These are phyloP conservation scores for Patagioenas fasciata DNA, from an alignment of 2,113 vertebrate species.

Conservation along the genomic window DNA sequence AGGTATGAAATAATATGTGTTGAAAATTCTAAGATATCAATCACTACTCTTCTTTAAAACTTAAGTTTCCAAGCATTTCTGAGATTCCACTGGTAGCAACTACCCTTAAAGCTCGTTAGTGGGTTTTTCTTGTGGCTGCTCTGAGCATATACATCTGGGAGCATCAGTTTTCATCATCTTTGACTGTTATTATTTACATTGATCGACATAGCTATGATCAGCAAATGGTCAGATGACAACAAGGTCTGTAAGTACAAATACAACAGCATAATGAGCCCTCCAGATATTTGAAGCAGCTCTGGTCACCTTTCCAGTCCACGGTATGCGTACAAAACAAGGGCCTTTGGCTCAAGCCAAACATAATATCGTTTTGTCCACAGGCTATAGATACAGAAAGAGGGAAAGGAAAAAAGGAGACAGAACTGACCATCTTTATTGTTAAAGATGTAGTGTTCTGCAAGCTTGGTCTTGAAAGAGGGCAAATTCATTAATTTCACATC, in stretches of 20 bases:
- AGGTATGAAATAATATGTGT: background rate
- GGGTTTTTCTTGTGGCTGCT: background rate
- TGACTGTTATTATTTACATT: background rate
- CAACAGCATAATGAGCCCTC: background rate
- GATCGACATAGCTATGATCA: background rate
- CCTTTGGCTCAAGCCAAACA: rapidly evolving
- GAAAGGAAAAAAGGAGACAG: background rate
- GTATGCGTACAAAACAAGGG: no score
- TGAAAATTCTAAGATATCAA: background rate
- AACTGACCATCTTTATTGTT: background rate
- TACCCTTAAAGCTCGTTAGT: background rate
- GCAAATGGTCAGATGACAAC: background rate
- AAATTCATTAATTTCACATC: background rate
- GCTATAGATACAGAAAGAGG: background rate
- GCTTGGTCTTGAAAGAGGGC: background rate
- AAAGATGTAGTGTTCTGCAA: rapidly evolving
- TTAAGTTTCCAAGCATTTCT: background rate
- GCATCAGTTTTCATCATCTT: background rate
- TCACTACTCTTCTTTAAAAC: background rate
- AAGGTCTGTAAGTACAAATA: background rate
- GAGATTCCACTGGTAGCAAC: background rate
- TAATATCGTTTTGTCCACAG: background rate
- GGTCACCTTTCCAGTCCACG: background rate
- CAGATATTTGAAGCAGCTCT: background rate
- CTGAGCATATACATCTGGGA: background rate